Conservation (phyloP, 2,113 vertebrate species). For the Oncorhynchus keta region DNA sequence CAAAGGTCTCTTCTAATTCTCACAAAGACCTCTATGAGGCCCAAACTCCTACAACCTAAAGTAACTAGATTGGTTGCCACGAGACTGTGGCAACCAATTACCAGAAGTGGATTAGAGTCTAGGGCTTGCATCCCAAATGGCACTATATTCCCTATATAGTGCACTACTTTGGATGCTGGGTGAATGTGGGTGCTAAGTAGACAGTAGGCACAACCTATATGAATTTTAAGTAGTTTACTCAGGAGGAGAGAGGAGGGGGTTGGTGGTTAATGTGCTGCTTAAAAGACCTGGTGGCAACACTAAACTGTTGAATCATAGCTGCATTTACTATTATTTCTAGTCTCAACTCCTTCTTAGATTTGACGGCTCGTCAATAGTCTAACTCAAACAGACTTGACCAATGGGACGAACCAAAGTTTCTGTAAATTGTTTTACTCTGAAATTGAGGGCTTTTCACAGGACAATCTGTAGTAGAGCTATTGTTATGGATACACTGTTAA, state of each 20-base stretch:
- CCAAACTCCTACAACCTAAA: slow-evolving; percentile 56
- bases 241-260: background rate
- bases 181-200: background rate
- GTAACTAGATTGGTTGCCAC: slow-evolving; percentile 55
- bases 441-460: no score
- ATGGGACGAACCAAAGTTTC: no score
- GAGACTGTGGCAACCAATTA: slow-evolving; percentile 55
- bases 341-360: background rate
- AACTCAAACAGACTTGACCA: no score
- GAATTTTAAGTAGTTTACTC: background rate
- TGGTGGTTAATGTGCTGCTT: background rate
- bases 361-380: no score
- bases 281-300: background rate
- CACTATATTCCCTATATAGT: no score
- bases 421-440: no score
- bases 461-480: background rate
- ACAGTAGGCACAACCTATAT: background rate
- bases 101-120: slow-evolving; percentile 25
- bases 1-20: no score
- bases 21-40: slow-evolving; percentile 2
- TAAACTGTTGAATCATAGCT: background rate
- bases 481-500: background rate
- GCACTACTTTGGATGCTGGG: background rate
- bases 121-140: no score
- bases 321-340: background rate